Evolutionary conservation across 2,888 invertebrate species (phyloP).

Genomic region (Melanargia galathea): DNA sequence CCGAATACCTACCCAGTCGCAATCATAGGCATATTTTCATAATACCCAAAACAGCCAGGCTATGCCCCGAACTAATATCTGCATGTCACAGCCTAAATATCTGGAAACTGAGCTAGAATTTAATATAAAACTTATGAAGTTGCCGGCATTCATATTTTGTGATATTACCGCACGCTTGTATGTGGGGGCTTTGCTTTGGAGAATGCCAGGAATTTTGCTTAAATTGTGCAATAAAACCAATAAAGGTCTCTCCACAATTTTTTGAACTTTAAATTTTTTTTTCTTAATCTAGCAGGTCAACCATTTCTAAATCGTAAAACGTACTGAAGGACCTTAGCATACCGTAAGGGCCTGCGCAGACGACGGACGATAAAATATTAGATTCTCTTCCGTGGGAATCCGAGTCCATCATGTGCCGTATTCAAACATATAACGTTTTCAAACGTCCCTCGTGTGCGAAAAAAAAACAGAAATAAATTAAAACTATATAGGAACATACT

Average conservation of each 20-base stretch:
- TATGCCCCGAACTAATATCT: slow-evolving; percentile 10
- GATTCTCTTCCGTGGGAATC: too few relatives aligned
- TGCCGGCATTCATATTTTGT: slow-evolving; percentile 31
- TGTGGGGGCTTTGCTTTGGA: slow-evolving; percentile 19
- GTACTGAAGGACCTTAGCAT: too few relatives aligned
- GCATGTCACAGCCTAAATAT: slow-evolving; percentile 10
- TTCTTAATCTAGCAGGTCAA: too few relatives aligned
- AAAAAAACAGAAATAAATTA: too few relatives aligned
- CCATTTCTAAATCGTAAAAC: too few relatives aligned
- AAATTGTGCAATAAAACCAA: slow-evolving; percentile 14
- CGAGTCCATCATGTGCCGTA: too few relatives aligned
- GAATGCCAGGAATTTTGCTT: slow-evolving; percentile 16
- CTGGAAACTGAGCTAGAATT: slow-evolving; percentile 32
- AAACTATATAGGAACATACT: too few relatives aligned
- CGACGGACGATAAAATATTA: too few relatives aligned
- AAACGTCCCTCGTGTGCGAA: too few relatives aligned
- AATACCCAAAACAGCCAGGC: slow-evolving; percentile 6
- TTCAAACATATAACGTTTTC: too few relatives aligned
- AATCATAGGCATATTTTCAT: not conserved
- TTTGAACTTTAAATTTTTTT: too few relatives aligned
- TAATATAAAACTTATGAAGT: slow-evolving; percentile 37
- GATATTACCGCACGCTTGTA: slow-evolving; percentile 30
- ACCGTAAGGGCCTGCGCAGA: too few relatives aligned
- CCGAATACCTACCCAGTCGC: not conserved
- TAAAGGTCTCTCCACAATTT: slow-evolving; percentile 8